These are phyloP conservation scores for Botia kubotai DNA, from an alignment of 2,797 vertebrate species.

Conservation along the genomic window DNA sequence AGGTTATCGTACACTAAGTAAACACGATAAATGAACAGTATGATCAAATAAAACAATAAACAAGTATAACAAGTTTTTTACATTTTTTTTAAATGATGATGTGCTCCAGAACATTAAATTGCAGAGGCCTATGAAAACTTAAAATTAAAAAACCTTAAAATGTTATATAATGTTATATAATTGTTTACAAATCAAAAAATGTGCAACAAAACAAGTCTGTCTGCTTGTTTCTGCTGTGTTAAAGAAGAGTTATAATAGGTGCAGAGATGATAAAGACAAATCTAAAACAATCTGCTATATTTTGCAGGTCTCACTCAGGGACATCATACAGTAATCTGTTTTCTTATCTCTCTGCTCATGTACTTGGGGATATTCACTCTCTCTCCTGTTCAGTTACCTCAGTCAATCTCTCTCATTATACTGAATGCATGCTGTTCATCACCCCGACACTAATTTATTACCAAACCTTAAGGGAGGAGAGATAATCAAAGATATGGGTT, in stretches of 20 bases:
- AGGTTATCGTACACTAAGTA: not conserved
- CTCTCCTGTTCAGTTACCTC: conserved; percentile 38
- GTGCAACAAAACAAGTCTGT: not conserved
- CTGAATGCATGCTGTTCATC: conserved; percentile 66
- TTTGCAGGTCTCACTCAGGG: conserved; percentile 34
- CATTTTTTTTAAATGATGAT: not conserved
- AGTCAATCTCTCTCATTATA: conserved; percentile 64
- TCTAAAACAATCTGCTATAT: conserved; percentile 23
- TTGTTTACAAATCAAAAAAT: not conserved
- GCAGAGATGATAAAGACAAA: conserved; percentile 24
- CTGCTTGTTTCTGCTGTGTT: conserved; percentile 10
- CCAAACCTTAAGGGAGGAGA: conserved; percentile 66
- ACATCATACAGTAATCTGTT: conserved; percentile 57
- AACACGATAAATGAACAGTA: not conserved
- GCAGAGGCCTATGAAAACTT: not conserved
- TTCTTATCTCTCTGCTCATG: conserved; percentile 49
- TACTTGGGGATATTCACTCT: conserved; percentile 50
- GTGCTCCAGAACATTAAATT: not conserved
- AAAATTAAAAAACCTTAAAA: not conserved
- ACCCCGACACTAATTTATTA: conserved; percentile 70
- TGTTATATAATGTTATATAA: not conserved
- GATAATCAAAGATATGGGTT: conserved; percentile 71
- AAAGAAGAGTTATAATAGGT: conserved; percentile 49
- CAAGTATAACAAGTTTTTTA: not conserved
- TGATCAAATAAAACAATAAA: not conserved